Conservation (phyloP, 2,797 vertebrate genomes). For the Philypnodon macrostomus region DNA sequence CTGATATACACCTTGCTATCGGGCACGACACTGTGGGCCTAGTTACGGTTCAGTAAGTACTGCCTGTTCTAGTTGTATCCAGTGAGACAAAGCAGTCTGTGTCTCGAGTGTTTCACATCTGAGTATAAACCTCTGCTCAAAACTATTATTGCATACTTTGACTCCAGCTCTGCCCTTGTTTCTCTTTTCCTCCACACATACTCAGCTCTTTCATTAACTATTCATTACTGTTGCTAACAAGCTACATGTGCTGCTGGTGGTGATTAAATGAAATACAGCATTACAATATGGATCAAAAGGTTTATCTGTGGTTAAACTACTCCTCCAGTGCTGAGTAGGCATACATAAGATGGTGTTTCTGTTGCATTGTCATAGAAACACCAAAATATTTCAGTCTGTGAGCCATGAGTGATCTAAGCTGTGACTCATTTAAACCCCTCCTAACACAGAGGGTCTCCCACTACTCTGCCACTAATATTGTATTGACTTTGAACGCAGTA, state of each 20-base stretch:
- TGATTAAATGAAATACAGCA: too few relatives aligned
- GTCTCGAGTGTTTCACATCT: slow-evolving; percentile 43
- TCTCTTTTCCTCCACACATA: slow-evolving; percentile 26
- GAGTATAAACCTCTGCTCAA: slow-evolving; percentile 38
- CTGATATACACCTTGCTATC: too few relatives aligned
- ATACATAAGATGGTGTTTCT: slow-evolving; percentile 60
- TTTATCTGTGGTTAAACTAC: too few relatives aligned
- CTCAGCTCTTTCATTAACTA: background rate
- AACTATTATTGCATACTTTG: slow-evolving; percentile 41
- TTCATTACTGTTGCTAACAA: background rate
- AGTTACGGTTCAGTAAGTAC: slow-evolving; percentile 19
- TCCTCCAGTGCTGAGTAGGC: slow-evolving; percentile 19
- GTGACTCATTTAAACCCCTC: slow-evolving; percentile 73
- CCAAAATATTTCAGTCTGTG: slow-evolving; percentile 77
- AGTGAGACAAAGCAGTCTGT: slow-evolving; percentile 53
- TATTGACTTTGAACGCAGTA: background rate
- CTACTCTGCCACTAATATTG: background rate
- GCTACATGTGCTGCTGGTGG: background rate
- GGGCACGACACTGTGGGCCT: too few relatives aligned
- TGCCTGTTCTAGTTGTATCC: slow-evolving; percentile 25
- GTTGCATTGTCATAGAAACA: slow-evolving; percentile 66
- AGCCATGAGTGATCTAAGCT: slow-evolving; percentile 60
- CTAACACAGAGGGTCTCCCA: slow-evolving; percentile 38
- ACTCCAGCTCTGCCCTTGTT: slow-evolving; percentile 30
- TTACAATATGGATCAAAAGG: too few relatives aligned